Conservation (phyloP, 2,113 vertebrate species). For the Zosterops borbonicus region DNA sequence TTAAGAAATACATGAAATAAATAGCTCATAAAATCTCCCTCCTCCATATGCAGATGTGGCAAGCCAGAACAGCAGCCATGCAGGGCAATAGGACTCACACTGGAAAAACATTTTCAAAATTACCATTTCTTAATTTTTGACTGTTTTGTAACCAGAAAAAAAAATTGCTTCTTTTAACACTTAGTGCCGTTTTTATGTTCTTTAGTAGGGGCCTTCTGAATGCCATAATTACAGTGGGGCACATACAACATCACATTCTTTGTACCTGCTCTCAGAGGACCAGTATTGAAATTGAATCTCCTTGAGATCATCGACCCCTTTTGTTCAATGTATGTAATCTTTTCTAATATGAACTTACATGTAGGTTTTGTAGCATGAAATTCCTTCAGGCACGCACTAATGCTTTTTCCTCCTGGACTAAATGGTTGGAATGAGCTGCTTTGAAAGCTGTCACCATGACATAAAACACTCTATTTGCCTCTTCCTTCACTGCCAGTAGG, state of each 20-base stretch:
- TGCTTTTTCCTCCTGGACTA: slow-evolving; percentile 70
- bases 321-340: slow-evolving; percentile 25
- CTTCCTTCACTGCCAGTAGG: slow-evolving; percentile 68
- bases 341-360: slow-evolving; percentile 43
- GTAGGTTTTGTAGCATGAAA: slow-evolving; percentile 54
- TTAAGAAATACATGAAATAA: not conserved
- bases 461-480: slow-evolving; percentile 70
- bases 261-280: slow-evolving; percentile 8
- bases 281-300: slow-evolving; percentile 16
- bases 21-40: not conserved
- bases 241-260: not conserved
- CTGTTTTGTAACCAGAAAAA: not conserved
- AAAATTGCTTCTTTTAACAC: not conserved
- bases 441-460: slow-evolving; percentile 75
- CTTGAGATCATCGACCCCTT: slow-evolving; percentile 32
- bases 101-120: not conserved
- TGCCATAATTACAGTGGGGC: not conserved
- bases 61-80: not conserved
- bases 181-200: not conserved
- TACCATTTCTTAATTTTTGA: not conserved
- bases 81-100: not conserved
- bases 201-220: not conserved
- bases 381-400: slow-evolving; percentile 57
- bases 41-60: not conserved
- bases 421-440: slow-evolving; percentile 65